Evolutionary conservation across 1,140 invertebrate genomes (phyloP).

Genomic region (Oreohelix idahoensis): DNA sequence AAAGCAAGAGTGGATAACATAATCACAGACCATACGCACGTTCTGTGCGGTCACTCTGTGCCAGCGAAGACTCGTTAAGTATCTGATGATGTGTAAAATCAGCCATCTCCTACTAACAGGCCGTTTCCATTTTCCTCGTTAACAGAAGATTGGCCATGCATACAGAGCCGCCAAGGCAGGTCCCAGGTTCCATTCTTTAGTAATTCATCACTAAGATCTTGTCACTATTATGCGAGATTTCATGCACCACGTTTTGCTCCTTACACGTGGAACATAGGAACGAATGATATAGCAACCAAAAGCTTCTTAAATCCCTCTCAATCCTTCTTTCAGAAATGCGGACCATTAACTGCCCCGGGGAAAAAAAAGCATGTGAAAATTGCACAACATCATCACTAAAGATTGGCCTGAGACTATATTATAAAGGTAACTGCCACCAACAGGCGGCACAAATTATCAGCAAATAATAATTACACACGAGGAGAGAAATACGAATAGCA

Average conservation of each 20-base stretch:
- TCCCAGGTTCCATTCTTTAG: background rate
- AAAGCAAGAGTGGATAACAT: background rate
- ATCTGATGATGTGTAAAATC: constrained; percentile 1
- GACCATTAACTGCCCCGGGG: background rate
- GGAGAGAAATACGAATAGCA: too few species aligned
- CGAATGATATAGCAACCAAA: background rate
- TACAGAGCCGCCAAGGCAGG: background rate
- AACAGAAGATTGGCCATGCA: background rate
- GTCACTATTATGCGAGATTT: background rate
- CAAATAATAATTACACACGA: too few species aligned
- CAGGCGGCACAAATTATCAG: too few species aligned
- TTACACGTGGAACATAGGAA: background rate
- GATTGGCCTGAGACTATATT: too few species aligned
- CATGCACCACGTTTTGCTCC: background rate
- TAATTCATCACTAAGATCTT: background rate
- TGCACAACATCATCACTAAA: too few species aligned
- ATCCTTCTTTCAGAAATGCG: background rate
- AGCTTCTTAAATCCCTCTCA: background rate
- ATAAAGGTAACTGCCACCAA: too few species aligned
- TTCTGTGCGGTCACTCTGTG: background rate
- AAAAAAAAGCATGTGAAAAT: too few species aligned
- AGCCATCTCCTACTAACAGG: background rate
- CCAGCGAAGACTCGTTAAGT: background rate
- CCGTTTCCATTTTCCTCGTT: background rate
- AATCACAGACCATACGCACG: background rate